phyloP scores from a whole-genome alignment of 2,113 vertebrate species.

The Buteo buteo region DNA sequence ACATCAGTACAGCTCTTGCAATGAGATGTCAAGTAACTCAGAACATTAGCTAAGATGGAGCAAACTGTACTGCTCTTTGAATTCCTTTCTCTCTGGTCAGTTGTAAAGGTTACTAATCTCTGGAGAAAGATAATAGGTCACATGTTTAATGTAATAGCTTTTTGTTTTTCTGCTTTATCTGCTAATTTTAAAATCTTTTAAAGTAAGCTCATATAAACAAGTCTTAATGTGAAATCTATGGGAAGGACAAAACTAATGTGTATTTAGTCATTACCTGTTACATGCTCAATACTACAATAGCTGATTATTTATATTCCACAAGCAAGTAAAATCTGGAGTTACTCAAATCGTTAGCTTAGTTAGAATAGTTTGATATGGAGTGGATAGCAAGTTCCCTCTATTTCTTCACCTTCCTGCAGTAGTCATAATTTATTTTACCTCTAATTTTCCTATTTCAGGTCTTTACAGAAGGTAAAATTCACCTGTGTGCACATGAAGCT shows the following conservation, averaged over 20 bases:
- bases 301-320: not conserved
- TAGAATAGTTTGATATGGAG: not conserved
- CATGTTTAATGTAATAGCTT: not conserved
- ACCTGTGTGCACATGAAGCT: not conserved
- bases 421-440: not conserved
- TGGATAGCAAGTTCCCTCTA: not conserved
- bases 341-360: not conserved
- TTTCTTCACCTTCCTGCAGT: not conserved
- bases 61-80: not conserved
- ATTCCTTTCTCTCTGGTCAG: not conserved
- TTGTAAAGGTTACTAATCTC: not conserved
- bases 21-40: not conserved
- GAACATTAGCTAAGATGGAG: not conserved
- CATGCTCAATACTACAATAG: not conserved
- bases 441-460: not conserved
- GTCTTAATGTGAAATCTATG: not conserved
- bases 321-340: not conserved
- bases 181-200: not conserved
- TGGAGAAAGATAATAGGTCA: not conserved
- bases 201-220: not conserved
- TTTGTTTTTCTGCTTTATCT: not conserved
- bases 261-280: not conserved
- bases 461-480: not conserved
- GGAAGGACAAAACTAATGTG: not conserved
- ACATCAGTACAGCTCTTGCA: not conserved